A percentile compares a stretch with the other conserved stretches of the same genome.
These are phyloP conservation scores for Geodia barretti DNA, from an alignment of 37 sponge, comb jelly and placozoan species.

Conservation along the genomic window DNA sequence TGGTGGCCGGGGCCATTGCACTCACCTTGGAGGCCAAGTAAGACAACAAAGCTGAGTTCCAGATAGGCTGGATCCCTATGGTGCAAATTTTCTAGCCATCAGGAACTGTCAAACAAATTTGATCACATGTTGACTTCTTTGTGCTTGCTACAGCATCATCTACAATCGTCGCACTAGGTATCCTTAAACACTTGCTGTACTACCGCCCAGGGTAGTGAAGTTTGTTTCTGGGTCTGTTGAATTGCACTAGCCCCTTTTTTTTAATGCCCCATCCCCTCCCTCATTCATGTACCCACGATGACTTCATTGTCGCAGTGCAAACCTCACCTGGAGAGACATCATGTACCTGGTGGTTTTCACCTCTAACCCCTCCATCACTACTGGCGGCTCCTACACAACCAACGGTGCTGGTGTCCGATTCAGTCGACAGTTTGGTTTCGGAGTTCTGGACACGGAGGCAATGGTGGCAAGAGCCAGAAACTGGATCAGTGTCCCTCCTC, in stretches of 20 bases:
- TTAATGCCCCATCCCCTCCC: not conserved
- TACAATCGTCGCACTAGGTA: no score
- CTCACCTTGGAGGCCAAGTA: conserved; percentile 87
- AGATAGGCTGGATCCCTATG: no score
- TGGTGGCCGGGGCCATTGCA: conserved; percentile 69
- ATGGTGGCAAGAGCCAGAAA: conserved; percentile 75
- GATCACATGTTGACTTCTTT: not conserved
- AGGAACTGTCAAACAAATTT: not conserved
- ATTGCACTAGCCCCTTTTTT: not conserved
- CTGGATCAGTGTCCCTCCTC: conserved; percentile 77
- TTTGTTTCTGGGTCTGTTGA: no score
- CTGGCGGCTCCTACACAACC: conserved; percentile 11
- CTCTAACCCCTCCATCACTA: conserved; percentile 10
- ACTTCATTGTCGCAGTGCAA: conserved; percentile 11
- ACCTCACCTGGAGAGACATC: conserved; percentile 92
- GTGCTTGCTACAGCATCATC: not conserved
- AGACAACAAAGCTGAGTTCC: no score
- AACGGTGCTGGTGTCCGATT: conserved; percentile 78
- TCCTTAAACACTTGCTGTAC: no score
- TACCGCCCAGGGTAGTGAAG: no score
- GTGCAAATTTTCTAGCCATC: no score
- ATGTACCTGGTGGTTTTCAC: conserved; percentile 83
- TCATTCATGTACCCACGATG: no score
- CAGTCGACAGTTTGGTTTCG: conserved; percentile 87
- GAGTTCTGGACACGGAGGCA: conserved; percentile 78